Conservation (phyloP, 2,888 invertebrate species). For the Polydrusus pterygomalis region DNA sequence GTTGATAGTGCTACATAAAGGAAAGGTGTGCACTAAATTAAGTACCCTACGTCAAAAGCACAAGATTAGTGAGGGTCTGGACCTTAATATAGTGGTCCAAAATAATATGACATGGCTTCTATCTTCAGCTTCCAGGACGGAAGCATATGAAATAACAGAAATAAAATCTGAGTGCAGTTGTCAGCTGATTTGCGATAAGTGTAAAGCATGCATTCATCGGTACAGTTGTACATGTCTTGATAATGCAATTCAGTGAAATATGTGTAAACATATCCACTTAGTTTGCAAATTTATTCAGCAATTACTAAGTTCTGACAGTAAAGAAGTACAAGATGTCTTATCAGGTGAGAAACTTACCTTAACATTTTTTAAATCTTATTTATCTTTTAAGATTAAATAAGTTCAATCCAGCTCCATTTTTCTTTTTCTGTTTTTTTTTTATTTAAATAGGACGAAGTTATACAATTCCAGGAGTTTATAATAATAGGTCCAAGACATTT, state of each 20-base stretch:
- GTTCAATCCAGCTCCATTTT: too few species aligned
- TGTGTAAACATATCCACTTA: slow-evolving; percentile 25
- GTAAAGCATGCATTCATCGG: slow-evolving; percentile 7
- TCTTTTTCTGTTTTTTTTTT: too few species aligned
- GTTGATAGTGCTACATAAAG: slow-evolving; percentile 30
- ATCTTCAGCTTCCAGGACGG: slow-evolving; percentile 9
- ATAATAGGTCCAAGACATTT: too few species aligned
- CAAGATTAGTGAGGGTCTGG: slow-evolving; percentile 19
- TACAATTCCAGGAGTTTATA: too few species aligned
- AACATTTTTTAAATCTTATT: too few species aligned
- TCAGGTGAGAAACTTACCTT: too few species aligned
- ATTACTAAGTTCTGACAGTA: neutral
- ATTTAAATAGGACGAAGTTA: too few species aligned
- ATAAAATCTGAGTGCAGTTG: slow-evolving; percentile 1
- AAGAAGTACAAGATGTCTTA: too few species aligned
- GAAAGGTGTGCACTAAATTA: slow-evolving; percentile 28
- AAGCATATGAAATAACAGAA: slow-evolving; percentile 19
- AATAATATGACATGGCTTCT: slow-evolving; percentile 10
- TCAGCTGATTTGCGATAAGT: neutral
- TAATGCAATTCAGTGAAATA: slow-evolving; percentile 19
- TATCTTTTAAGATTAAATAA: too few species aligned
- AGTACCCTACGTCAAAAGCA: neutral
- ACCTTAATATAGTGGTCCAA: neutral
- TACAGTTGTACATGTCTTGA: slow-evolving; percentile 23
- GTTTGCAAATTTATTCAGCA: neutral